Percentiles rank a stretch among this genome's conserved stretches.
Conservation (phyloP, 1,140 invertebrate genomes). For the Drosophila funebris region DNA sequence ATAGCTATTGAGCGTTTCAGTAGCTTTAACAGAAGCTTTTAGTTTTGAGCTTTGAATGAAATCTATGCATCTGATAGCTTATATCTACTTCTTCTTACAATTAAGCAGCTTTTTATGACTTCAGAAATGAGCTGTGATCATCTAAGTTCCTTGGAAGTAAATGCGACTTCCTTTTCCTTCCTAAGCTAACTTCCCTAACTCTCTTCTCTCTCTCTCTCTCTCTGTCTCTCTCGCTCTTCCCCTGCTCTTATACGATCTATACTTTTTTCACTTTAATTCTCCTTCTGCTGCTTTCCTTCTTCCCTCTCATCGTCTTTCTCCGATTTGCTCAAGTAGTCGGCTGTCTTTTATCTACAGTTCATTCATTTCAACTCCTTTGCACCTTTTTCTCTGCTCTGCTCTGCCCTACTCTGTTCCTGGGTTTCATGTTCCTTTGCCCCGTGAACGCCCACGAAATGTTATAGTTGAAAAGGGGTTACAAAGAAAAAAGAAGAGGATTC, state of each 20-base stretch:
- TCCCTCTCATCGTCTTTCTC: neutral
- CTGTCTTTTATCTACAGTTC: neutral
- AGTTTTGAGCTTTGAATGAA: no score
- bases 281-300: neutral
- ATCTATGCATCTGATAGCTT: no score
- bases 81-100: no score
- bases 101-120: no score
- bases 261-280: neutral
- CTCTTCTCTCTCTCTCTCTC: neutral
- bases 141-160: no score
- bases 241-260: neutral
- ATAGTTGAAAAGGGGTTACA: neutral
- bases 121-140: no score
- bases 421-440: neutral
- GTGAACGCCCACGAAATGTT: neutral
- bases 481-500: neutral
- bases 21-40: no score
- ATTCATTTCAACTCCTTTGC: constrained; percentile 12
- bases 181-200: no score
- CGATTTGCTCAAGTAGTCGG: constrained; percentile 5
- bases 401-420: neutral
- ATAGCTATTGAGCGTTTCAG: no score
- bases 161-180: no score
- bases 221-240: no score
- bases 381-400: neutral